Percentiles rank a stretch among this genome's conserved stretches.
phyloP scores from a whole-genome alignment of 2,797 vertebrate species.

The Pteropus rufus region DNA sequence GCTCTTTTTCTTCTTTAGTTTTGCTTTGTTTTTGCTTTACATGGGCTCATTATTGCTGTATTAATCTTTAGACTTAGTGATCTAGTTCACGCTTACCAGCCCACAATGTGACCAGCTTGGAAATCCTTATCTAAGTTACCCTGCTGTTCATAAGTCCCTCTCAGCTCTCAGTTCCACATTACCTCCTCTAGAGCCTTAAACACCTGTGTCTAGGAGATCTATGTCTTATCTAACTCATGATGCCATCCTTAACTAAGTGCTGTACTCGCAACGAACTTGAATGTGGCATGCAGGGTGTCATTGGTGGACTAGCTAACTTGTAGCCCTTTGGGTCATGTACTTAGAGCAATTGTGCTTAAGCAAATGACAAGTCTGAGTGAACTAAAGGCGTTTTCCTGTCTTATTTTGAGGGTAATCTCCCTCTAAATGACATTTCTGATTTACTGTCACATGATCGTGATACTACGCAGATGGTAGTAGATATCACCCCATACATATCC shows the following conservation, averaged over 20 bases:
- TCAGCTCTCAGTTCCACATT: not conserved
- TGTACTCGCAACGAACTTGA: not conserved
- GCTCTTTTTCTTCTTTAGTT: not conserved
- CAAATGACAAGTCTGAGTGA: not conserved
- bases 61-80: not conserved
- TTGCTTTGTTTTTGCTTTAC: not conserved
- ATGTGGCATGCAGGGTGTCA: fast-evolving
- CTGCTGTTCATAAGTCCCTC: not conserved
- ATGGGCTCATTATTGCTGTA: not conserved
- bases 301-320: not conserved
- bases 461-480: not conserved
- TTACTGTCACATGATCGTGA: not conserved
- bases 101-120: not conserved
- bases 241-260: fast-evolving
- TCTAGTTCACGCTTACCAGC: not conserved
- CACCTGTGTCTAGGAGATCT: not conserved
- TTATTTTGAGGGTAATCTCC: not conserved
- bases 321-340: not conserved
- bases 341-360: not conserved
- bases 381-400: not conserved
- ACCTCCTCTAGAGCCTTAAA: not conserved
- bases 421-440: not conserved
- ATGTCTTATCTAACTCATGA: fast-evolving
- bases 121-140: not conserved
- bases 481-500: not conserved